Conservation (phyloP, 2,113 vertebrate species). For the Heteronetta atricapilla region DNA sequence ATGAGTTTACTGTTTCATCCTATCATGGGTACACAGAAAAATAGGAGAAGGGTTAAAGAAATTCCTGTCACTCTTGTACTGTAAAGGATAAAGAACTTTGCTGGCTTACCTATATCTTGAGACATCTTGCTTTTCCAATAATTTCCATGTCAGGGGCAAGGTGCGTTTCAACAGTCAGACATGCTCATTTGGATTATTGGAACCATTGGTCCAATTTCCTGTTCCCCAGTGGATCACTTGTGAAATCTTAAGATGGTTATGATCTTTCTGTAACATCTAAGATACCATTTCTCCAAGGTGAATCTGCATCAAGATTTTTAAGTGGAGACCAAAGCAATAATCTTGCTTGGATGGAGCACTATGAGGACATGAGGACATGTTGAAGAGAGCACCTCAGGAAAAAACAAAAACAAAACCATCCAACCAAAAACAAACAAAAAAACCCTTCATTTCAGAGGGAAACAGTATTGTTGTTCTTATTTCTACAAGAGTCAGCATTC, state of each 20-base stretch:
- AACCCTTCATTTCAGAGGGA: background rate
- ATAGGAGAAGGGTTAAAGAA: background rate
- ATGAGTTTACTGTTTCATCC: background rate
- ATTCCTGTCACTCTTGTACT: background rate
- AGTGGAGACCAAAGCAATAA: background rate
- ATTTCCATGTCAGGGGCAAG: background rate
- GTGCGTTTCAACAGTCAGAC: background rate
- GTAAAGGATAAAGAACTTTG: background rate
- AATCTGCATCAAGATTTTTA: background rate
- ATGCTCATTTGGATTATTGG: accelerated
- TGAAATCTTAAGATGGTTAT: background rate
- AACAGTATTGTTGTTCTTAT: background rate
- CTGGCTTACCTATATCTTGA: background rate
- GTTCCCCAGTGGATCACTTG: background rate
- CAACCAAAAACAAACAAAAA: background rate
- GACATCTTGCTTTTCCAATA: background rate
- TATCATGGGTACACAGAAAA: background rate
- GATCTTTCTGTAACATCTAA: background rate
- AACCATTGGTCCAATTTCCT: background rate
- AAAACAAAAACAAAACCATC: background rate
- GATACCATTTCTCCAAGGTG: background rate
- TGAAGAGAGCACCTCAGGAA: background rate
- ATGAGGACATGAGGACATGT: background rate
- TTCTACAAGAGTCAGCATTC: background rate
- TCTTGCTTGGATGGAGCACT: background rate